Evolutionary conservation across 2,888 invertebrate species (phyloP).

Genomic region (Nebria salina): DNA sequence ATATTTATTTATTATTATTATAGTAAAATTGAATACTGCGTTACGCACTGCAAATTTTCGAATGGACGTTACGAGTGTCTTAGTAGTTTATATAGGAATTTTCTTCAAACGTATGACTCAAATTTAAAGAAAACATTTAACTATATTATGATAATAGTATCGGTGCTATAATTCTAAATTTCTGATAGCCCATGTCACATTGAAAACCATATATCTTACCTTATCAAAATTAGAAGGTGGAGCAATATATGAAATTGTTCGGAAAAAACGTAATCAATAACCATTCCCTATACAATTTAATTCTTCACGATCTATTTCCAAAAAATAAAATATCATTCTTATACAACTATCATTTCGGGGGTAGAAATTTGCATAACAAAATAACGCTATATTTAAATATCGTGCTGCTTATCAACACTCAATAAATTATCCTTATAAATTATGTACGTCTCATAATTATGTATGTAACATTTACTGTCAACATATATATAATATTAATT

Average conservation of each 20-base stretch:
- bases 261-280: too few relatives aligned
- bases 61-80: background rate
- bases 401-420: too few relatives aligned
- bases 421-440: too few relatives aligned
- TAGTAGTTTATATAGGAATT: constrained; percentile 11
- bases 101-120: constrained; percentile 7
- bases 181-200: constrained; percentile 9
- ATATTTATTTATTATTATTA: background rate
- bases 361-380: too few relatives aligned
- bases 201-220: constrained; percentile 7
- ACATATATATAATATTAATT: too few relatives aligned
- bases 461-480: too few relatives aligned
- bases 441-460: too few relatives aligned
- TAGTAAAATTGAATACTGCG: background rate
- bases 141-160: constrained; percentile 5
- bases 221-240: background rate
- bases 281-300: too few relatives aligned
- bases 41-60: background rate
- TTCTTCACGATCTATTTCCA: too few relatives aligned
- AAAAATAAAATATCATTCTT: too few relatives aligned
- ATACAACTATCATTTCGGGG: too few relatives aligned
- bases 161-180: constrained; percentile 13
- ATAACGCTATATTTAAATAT: too few relatives aligned
- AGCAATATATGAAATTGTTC: background rate
- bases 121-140: background rate